Conservation (phyloP, 2,797 vertebrate species). For the Falco naumanni region DNA sequence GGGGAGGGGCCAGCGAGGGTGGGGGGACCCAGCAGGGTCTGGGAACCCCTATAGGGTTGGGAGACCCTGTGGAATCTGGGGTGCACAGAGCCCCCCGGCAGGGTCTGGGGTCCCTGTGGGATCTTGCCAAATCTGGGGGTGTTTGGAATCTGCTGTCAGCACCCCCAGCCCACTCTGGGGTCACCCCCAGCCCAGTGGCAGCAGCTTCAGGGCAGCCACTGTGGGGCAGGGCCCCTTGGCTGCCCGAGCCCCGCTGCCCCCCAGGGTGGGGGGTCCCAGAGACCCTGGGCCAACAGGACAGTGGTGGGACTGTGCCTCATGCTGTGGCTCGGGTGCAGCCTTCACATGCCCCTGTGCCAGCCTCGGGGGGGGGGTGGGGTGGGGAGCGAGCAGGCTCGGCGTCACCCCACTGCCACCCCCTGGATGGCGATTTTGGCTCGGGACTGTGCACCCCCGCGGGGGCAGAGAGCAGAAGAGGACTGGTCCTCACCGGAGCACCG, state of each 20-base stretch:
- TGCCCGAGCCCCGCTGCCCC: rapidly evolving
- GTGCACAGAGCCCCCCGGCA: background rate
- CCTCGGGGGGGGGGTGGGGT: background rate
- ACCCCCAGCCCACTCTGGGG: background rate
- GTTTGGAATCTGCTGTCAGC: background rate
- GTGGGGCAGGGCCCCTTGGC: background rate
- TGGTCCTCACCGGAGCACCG: rapidly evolving
- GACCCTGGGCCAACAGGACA: background rate
- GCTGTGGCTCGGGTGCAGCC: background rate
- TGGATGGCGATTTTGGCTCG: rapidly evolving
- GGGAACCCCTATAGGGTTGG: background rate
- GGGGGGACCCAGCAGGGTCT: background rate
- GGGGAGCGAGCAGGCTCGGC: background rate
- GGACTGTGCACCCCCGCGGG: rapidly evolving
- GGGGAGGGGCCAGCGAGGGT: rapidly evolving
- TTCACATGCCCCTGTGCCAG: rapidly evolving
- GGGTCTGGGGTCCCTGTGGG: background rate
- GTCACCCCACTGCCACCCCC: no score
- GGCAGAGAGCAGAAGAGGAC: background rate
- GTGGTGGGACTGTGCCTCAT: background rate
- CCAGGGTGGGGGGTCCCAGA: background rate
- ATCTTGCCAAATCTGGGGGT: background rate
- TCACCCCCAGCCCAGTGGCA: background rate
- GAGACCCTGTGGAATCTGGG: background rate
- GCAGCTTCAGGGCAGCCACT: background rate